phyloP scores from a whole-genome alignment of 2,113 vertebrate genomes.

The Sapajus apella region DNA sequence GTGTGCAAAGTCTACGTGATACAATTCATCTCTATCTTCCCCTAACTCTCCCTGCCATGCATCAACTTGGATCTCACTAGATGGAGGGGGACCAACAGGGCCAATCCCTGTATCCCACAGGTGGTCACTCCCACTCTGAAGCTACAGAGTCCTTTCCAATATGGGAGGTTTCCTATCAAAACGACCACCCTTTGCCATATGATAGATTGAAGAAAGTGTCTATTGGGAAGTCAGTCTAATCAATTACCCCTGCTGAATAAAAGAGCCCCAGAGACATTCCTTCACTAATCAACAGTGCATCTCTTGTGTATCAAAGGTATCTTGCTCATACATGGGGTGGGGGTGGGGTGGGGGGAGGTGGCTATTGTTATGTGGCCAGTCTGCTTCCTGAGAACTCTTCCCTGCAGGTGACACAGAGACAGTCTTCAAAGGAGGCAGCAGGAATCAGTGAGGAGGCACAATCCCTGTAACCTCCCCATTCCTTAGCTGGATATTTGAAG shows the following conservation, averaged over 20 bases:
- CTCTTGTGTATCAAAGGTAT: fast-evolving
- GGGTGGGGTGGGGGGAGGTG: too few relatives aligned
- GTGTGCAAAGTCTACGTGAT: fast-evolving
- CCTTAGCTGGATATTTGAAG: background rate
- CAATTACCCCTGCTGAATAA: background rate
- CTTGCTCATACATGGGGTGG: fast-evolving
- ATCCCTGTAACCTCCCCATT: fast-evolving
- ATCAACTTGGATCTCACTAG: background rate
- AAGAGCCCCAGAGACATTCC: background rate
- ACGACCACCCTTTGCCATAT: background rate
- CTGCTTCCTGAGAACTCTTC: background rate
- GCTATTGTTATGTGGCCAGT: fast-evolving
- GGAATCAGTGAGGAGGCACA: background rate
- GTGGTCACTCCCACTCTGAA: background rate
- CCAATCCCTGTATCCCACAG: background rate
- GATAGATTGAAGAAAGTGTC: background rate
- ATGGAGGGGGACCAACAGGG: fast-evolving
- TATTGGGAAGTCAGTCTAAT: fast-evolving
- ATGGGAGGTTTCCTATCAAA: background rate
- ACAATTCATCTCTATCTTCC: background rate
- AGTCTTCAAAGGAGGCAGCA: background rate
- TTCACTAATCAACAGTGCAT: fast-evolving
- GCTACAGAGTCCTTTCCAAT: too few relatives aligned
- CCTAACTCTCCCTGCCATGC: background rate
- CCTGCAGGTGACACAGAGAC: background rate